Evolutionary conservation across 1,140 invertebrate species (phyloP), one percentile per base, ranked within the genome.

Genomic region (Cydia amplana): DNA sequence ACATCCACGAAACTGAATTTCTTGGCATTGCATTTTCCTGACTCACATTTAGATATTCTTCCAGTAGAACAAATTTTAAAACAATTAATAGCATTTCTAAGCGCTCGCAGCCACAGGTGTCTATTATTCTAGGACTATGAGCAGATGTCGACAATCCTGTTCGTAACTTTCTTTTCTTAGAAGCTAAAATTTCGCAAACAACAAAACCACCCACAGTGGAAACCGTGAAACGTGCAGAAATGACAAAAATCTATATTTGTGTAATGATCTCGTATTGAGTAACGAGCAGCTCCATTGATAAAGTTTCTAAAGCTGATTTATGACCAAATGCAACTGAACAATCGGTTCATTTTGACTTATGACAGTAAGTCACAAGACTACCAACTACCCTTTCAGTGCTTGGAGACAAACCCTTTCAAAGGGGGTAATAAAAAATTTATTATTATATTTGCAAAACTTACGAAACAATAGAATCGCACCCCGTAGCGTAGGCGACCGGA

Each of bases 241-340:
- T 84, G 85, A 80, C 83, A 87, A 89, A 91, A 91, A 91, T 88
- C 88, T 90, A 91, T 91, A 93, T 93, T 93, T 93, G 89, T 91
- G 85, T 93, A 93, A 91, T 91, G 91, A 92, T 90, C 82, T 84
- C 79, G 87, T 85, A 91, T 92, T 90, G 87, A 91, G 85, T 87
- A 83, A 86, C 79, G 79, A 87, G 76, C 78, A 74, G 77, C 80
- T 77, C 84, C 83, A 85, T 90, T 89, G 83, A 87, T 74, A 79
- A 81, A 84, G 86, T 85, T 87, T 86, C 82, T 84, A 79, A 82
- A 79, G 80, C 80, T 89, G 89, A 92, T 92, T 92, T 92, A 92
- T 89, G 87, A 65, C 81, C 78, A 88, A 87, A 88, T 88, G 89
- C 88, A 91, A 90, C 87, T 78, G 84, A 90, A 93, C 90, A 93